A percentile compares a stretch with the other conserved stretches of the same genome.
Conservation (phyloP, 1,140 invertebrate species). For the Hypothenemus hampei region DNA sequence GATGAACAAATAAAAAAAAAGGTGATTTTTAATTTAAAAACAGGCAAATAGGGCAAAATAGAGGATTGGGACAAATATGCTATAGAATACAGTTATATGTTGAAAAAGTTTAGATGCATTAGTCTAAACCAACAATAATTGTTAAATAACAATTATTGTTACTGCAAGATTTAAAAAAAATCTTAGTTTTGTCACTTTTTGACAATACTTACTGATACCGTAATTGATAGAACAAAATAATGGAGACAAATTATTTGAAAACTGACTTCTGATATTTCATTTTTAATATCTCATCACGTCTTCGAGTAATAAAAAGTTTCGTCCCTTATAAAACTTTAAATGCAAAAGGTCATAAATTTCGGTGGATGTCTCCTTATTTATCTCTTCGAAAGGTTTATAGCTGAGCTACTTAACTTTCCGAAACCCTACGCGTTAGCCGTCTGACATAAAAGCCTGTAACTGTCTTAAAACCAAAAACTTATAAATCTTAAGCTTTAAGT, state of each 20-base stretch:
- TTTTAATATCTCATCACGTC: conserved; percentile 6
- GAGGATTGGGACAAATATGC: too few species aligned
- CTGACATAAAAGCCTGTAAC: conserved; percentile 22
- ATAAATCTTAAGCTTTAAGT: conserved; percentile 22
- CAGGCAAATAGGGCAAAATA: too few species aligned
- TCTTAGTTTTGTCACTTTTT: background rate
- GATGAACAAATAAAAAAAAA: too few species aligned
- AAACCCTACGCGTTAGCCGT: conserved; percentile 8
- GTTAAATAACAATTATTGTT: background rate
- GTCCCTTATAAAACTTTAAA: conserved; percentile 14
- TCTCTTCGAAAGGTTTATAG: conserved; percentile 22
- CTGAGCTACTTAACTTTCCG: conserved; percentile 20
- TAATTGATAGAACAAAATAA: background rate
- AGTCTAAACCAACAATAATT: background rate
- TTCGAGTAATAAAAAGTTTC: conserved; percentile 6
- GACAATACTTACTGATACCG: background rate
- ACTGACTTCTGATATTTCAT: too few species aligned
- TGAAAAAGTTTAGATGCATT: too few species aligned
- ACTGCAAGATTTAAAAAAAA: background rate
- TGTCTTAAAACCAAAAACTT: conserved; percentile 26
- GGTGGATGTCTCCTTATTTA: conserved; percentile 17
- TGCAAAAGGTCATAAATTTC: conserved; percentile 13
- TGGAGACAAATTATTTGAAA: background rate
- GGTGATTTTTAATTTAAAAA: too few species aligned
- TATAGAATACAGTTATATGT: too few species aligned